A percentile compares a stretch with the other conserved stretches of the same genome.
Evolutionary conservation across 2,888 invertebrate species (phyloP).

Genomic region (Rotaria socialis): DNA sequence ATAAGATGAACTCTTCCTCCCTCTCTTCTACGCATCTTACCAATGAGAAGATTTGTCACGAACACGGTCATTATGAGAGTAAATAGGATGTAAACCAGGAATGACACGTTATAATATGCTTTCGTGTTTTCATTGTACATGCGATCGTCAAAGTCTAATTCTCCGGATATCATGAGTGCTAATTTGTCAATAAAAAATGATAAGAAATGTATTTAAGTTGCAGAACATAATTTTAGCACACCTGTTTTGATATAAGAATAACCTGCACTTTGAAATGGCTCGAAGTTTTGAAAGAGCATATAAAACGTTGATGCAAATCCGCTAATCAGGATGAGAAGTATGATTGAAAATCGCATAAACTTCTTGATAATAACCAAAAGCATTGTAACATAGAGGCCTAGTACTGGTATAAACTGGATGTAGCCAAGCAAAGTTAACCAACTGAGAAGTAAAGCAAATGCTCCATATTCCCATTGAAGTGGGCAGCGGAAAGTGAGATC

Average conservation of each 20-base stretch:
- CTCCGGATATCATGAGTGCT: not conserved
- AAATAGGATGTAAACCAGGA: not conserved
- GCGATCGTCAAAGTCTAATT: not conserved
- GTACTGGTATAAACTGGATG: not conserved
- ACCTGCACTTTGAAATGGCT: not conserved
- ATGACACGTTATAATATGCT: not conserved
- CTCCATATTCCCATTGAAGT: not conserved
- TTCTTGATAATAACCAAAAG: not conserved
- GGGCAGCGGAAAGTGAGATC: not conserved
- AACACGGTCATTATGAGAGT: not conserved
- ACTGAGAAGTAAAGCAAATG: not conserved
- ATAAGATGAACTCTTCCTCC: too few relatives aligned
- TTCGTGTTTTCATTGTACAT: not conserved
- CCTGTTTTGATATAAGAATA: not conserved
- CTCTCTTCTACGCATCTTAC: not conserved
- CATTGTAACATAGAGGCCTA: not conserved
- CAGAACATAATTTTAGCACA: not conserved
- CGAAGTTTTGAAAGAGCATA: not conserved
- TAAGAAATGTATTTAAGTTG: not conserved
- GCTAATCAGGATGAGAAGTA: not conserved
- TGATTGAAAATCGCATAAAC: not conserved
- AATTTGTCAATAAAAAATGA: not conserved
- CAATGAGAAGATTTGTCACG: not conserved
- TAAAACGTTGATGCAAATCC: not conserved
- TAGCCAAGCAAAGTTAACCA: not conserved